Evolutionary conservation across 2,888 invertebrate species (phyloP), one percentile per base, ranked within the genome.

Genomic region (Sylvicola cinctus): DNA sequence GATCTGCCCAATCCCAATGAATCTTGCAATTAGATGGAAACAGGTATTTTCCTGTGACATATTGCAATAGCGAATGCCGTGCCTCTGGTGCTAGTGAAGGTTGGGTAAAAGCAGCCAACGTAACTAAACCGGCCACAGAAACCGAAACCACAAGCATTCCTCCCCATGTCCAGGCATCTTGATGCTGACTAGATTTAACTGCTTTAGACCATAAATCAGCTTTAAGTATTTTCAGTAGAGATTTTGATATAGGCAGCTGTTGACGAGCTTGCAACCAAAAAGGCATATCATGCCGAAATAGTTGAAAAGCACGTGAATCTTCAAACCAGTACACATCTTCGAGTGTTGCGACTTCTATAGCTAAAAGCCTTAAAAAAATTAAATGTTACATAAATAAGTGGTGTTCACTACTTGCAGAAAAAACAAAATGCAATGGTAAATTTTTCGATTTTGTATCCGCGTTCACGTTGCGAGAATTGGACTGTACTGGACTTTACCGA

Each of bases 301-400:
- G 70, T 46, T 76, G 70, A 28, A 74, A 71, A 14, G 78, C 79
- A 37, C 74, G 70, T 37, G 72, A 70, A 55, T 85, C 85, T 54
- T 85, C 84, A 51, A 81, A 62, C 84, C 84, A 84, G 58, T 85
- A 85, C 20, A 84, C 84, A 60, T 87, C 85, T 55, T 85, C 85
- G 43, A 87, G 54, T n/a, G 80, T 77, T 33, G 77, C 69, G 31
- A 85, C 81, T 58, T 83, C 84, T 52, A 81, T 68, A 45, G 74
- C 73, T 46, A 80, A 62, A 45, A 84, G 58, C 48, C 77, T 75
- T 52, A 3, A 46, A 46, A 35, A 15, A 11, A 26, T 11, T 11
- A 37, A 46, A 32, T 25, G 13, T 13, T n/a, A n/a, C n/a, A n/a
- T n/a, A n/a, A n/a, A n/a, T n/a, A n/a, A n/a, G n/a, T n/a, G n/a